phyloP scores from a whole-genome alignment of 2,797 vertebrate species.

The Diceros bicornis region DNA sequence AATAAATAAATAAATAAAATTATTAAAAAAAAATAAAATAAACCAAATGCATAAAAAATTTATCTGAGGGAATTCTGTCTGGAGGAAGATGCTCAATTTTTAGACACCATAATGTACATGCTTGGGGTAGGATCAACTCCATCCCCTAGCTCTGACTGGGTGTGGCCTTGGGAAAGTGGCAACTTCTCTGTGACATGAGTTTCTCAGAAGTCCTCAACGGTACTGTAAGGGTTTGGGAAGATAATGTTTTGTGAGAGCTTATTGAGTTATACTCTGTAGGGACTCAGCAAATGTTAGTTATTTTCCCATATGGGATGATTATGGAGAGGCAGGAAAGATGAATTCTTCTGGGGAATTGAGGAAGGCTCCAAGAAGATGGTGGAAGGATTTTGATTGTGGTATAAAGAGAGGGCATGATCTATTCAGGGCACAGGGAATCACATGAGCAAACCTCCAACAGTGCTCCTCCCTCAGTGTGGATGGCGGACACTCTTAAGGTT shows the following conservation, averaged over 20 bases:
- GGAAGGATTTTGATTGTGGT: neutral
- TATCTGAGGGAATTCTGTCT: neutral
- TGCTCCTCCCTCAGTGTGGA: neutral
- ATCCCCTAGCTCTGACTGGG: neutral
- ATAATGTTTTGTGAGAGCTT: neutral
- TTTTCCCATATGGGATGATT: neutral
- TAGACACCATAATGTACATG: neutral
- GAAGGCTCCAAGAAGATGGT: neutral
- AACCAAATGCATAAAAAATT: neutral
- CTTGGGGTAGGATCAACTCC: neutral
- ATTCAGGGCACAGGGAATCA: neutral
- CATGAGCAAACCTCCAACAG: neutral
- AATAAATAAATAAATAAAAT: no score
- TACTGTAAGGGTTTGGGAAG: neutral
- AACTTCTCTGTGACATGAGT: neutral
- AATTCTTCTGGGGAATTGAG: neutral
- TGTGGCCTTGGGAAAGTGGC: neutral
- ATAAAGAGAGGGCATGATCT: conserved; percentile 15
- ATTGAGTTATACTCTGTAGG: neutral
- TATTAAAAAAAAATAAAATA: conserved; percentile 59
- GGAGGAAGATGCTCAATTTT: neutral
- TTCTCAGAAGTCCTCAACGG: neutral
- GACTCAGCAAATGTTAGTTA: neutral
- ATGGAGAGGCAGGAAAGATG: neutral
- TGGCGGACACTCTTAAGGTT: neutral